These are phyloP conservation scores for Potamilus streckersoni DNA, from an alignment of 1,140 invertebrate species.

Conservation along the genomic window DNA sequence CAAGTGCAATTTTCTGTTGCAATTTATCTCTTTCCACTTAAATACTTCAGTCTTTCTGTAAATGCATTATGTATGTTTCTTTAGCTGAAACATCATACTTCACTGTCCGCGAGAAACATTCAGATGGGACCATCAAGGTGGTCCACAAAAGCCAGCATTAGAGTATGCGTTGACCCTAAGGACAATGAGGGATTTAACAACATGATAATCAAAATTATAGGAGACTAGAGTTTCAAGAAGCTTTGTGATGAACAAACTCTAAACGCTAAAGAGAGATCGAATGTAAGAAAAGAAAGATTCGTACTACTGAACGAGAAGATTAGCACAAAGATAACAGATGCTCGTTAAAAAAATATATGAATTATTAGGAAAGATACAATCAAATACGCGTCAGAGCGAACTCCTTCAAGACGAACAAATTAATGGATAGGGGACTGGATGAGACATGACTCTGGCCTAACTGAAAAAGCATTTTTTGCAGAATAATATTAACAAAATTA, in stretches of 20 bases:
- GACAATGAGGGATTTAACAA: slow-evolving; percentile 25
- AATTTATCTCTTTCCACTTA: too few species aligned
- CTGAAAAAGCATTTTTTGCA: slow-evolving; percentile 16
- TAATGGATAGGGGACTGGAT: slow-evolving; percentile 5
- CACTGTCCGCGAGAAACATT: slow-evolving; percentile 19
- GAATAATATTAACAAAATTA: slow-evolving; percentile 7
- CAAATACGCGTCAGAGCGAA: background rate
- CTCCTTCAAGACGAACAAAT: background rate
- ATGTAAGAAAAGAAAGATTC: slow-evolving; percentile 24
- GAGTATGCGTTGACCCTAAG: slow-evolving; percentile 31
- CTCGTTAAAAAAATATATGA: slow-evolving; percentile 8
- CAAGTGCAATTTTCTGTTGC: too few species aligned
- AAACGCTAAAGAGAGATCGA: slow-evolving; percentile 28
- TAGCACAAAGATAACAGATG: slow-evolving; percentile 18
- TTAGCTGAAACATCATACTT: slow-evolving; percentile 26
- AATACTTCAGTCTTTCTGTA: too few species aligned
- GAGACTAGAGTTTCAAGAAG: slow-evolving; percentile 10
- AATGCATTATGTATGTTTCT: background rate
- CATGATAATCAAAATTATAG: slow-evolving; percentile 20
- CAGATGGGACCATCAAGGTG: slow-evolving; percentile 19
- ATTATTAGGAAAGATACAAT: background rate
- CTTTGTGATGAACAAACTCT: slow-evolving; percentile 19
- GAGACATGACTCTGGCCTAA: slow-evolving; percentile 1
- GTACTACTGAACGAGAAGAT: slow-evolving; percentile 9
- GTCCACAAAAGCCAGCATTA: slow-evolving; percentile 29